Evolutionary conservation across 2,797 vertebrate species (phyloP), one percentile per base, ranked within the genome.

Genomic region (Mormyrops attenuatus): DNA sequence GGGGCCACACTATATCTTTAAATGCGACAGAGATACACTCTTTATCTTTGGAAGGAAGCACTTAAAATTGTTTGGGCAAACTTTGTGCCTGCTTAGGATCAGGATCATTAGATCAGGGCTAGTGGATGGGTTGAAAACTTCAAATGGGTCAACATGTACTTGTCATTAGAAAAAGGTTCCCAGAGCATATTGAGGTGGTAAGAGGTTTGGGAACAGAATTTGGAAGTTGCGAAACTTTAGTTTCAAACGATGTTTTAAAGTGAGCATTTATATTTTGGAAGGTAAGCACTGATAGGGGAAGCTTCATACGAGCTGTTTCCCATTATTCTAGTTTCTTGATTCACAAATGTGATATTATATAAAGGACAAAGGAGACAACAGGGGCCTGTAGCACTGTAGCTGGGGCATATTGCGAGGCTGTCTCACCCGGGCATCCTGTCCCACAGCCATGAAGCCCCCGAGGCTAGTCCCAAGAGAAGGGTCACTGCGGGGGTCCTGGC

Each of bases 401-500:
- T 82, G 77, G 77, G 77, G 41, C 20, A 1, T 80, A 6, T 80
- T 80, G 73, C 2, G 41, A 85, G 44, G 82, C 49, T 30, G 22
- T 53, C 84, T 85, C 22, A 85, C 44, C 49, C 4, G 49, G 84
- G 49, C 49, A 47, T 47, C 84, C 47, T 52, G 13, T 22, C 8
- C 22, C 84, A 53, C 84, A 85, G 84, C 84, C 41, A 47, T n/a
- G 77, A 82, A 41, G 41, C 38, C 77, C 41, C 17, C 3, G 77
- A 82, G 7, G 41, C 77, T 82, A 41, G 69, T 15, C 69, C 69
- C 49, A 85, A 52, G 49, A 85, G 84, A 22, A 52, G 84, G 84
- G 84, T 86, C 22, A 55, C 41, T 47, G 41, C 20, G n/a, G 49
- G 84, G 49, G n/a, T 52, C 84, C 92, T 0, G 94, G 94, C 30